Conservation (phyloP, 2,888 invertebrate genomes). For the Steinernema hermaphroditum region DNA sequence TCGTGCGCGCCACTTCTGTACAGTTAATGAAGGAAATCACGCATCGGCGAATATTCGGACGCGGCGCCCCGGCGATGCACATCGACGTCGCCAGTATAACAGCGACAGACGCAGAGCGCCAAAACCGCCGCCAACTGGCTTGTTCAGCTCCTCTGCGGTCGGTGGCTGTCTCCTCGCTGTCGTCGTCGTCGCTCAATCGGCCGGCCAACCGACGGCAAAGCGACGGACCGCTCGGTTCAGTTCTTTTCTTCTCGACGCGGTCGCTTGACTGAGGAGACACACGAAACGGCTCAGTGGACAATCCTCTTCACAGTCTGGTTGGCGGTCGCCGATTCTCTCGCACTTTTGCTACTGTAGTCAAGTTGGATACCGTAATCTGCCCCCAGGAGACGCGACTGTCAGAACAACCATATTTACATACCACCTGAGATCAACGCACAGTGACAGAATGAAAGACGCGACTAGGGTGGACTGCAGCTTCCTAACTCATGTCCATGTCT, state of each 20-base stretch:
- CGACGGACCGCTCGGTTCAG: background rate
- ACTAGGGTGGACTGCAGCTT: background rate
- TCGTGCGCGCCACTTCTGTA: background rate
- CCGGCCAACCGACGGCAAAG: background rate
- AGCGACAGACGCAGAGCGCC: conserved; percentile 16
- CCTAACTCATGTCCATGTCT: conserved; percentile 19
- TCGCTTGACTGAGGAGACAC: background rate
- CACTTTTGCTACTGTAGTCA: too few species aligned
- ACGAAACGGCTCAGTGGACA: background rate
- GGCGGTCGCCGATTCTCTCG: background rate
- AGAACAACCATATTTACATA: too few species aligned
- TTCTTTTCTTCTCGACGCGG: conserved; percentile 13
- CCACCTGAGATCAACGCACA: background rate
- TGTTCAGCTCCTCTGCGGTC: background rate
- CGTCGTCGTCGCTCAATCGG: background rate
- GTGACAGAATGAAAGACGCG: conserved; percentile 2
- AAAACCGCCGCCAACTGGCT: conserved; percentile 8
- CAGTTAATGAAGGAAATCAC: conserved; percentile 22
- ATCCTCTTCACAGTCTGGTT: conserved; percentile 22
- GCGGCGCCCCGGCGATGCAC: background rate
- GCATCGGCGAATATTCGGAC: background rate
- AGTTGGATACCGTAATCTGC: too few species aligned
- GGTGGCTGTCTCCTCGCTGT: background rate
- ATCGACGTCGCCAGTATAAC: background rate
- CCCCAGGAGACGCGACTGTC: too few species aligned